Evolutionary conservation across 2,113 vertebrate species (phyloP).

Genomic region (Leucopsar rothschildi): DNA sequence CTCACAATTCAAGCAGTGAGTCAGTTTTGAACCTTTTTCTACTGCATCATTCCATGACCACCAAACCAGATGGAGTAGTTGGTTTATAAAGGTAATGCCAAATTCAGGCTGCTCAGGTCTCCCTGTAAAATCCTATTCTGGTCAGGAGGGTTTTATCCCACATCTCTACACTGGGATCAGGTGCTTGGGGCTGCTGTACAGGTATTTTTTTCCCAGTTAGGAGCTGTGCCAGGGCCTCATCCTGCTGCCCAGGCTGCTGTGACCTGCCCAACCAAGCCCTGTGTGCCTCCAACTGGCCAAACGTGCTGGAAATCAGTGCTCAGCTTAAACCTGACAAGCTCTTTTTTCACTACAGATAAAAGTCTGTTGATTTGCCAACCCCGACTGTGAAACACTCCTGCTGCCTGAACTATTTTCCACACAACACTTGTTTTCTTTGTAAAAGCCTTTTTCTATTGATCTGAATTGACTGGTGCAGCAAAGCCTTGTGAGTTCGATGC

Average conservation of each 20-base stretch:
- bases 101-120: not conserved
- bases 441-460: constrained; percentile 53
- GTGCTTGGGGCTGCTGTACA: not conserved
- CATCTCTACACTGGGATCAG: not conserved
- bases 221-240: not conserved
- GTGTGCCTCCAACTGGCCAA: fast-evolving
- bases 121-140: fast-evolving
- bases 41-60: not conserved
- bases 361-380: constrained; percentile 5
- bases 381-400: constrained; percentile 2
- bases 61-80: not conserved
- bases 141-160: not conserved
- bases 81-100: not conserved
- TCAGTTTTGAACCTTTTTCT: not conserved
- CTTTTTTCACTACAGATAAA: not conserved
- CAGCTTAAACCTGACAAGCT: not conserved
- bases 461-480: constrained; percentile 52
- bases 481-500: constrained; percentile 23
- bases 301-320: fast-evolving
- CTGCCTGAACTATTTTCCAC: constrained; percentile 37
- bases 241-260: not conserved
- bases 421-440: constrained; percentile 60
- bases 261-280: not conserved
- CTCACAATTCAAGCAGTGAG: not conserved
- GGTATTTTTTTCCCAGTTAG: not conserved